A percentile compares a stretch with the other conserved stretches of the same genome.
Conservation (phyloP, 2,797 vertebrate genomes). For the Aplochiton taeniatus region DNA sequence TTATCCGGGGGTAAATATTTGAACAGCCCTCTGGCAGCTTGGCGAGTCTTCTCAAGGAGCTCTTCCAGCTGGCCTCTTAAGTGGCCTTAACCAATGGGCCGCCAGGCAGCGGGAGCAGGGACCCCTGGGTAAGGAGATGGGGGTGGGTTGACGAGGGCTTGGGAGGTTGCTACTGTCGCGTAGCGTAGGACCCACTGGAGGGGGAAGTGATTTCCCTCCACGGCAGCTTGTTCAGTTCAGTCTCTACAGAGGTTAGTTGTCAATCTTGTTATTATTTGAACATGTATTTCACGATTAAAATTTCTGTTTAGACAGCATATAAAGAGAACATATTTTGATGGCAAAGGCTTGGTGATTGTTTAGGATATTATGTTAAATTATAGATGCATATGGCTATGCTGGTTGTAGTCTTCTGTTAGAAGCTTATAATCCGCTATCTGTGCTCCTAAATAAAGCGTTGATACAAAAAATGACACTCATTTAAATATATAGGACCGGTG, state of each 20-base stretch:
- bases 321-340: too few species aligned
- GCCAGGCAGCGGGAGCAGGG: conserved; percentile 15
- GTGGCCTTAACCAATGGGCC: conserved; percentile 40
- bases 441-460: not conserved
- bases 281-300: too few species aligned
- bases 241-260: too few species aligned
- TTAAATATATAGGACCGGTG: too few species aligned
- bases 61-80: conserved; percentile 50
- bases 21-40: conserved; percentile 65
- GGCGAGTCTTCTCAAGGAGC: conserved; percentile 55
- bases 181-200: not conserved
- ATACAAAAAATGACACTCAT: too few species aligned
- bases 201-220: conserved; percentile 1
- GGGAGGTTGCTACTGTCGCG: not conserved
- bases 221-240: not conserved
- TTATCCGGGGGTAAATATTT: conserved; percentile 77
- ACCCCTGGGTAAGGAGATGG: conserved; percentile 13
- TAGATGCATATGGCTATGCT: too few species aligned
- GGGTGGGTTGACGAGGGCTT: not conserved
- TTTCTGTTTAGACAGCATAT: too few species aligned
- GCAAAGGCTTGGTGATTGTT: too few species aligned
- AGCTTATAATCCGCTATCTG: not conserved
- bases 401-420: too few species aligned
- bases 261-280: too few species aligned
- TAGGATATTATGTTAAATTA: too few species aligned